phyloP scores from a whole-genome alignment of 2,797 vertebrate species.

The Sebastes minor region DNA sequence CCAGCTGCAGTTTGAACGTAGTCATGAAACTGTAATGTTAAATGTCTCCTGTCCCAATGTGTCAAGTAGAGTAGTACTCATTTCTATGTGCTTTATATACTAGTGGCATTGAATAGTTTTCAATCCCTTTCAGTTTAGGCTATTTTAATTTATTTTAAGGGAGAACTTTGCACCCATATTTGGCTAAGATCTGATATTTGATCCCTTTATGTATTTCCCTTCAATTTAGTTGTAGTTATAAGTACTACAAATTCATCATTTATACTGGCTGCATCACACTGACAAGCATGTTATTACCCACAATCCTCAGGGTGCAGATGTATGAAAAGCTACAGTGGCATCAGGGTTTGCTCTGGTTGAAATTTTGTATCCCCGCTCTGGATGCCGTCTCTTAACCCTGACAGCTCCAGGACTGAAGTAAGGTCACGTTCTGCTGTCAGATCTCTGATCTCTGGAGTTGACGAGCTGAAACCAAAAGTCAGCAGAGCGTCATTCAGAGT shows the following conservation, averaged over 20 bases:
- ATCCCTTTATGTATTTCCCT: background rate
- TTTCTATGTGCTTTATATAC: background rate
- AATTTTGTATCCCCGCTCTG: background rate
- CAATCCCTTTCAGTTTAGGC: background rate
- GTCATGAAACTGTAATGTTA: background rate
- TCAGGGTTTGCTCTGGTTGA: slow-evolving; percentile 33
- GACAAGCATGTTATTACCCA: slow-evolving; percentile 77
- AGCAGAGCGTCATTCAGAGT: slow-evolving; percentile 35
- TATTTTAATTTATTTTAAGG: too few species aligned
- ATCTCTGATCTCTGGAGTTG: slow-evolving; percentile 5
- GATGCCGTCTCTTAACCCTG: background rate
- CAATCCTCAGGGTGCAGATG: slow-evolving; percentile 40
- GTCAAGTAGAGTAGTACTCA: background rate
- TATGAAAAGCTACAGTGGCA: slow-evolving; percentile 51
- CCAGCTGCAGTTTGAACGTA: slow-evolving; percentile 52
- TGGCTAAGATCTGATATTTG: background rate
- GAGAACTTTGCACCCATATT: too few species aligned
- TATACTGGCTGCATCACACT: slow-evolving; percentile 82
- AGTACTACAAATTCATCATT: background rate
- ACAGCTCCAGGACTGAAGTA: background rate
- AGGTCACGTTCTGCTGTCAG: slow-evolving; percentile 34
- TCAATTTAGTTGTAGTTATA: background rate
- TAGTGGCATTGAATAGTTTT: background rate
- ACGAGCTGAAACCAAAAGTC: slow-evolving; percentile 25
- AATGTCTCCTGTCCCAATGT: background rate